These are phyloP conservation scores for Mesochorus sp. DNA, from an alignment of 2,888 invertebrate genomes.

Conservation along the genomic window DNA sequence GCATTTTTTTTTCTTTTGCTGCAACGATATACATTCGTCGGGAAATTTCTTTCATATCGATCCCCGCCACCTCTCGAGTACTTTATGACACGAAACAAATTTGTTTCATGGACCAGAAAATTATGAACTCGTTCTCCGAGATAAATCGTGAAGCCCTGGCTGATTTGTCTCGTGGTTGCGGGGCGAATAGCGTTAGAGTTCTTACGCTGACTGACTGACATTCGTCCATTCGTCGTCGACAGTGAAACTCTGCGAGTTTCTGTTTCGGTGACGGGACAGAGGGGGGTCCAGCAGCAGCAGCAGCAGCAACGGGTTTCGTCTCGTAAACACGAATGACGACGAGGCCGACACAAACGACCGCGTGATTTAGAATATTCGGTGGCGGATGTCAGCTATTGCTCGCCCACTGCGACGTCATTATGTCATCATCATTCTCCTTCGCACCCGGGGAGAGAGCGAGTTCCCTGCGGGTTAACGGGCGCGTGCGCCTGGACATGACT, in stretches of 20 bases:
- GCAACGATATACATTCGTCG: background rate
- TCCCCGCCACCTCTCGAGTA: background rate
- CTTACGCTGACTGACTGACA: constrained; percentile 18
- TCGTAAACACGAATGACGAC: constrained; percentile 73
- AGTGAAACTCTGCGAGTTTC: background rate
- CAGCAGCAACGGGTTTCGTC: constrained; percentile 41
- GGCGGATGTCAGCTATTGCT: constrained; percentile 82
- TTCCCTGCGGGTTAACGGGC: constrained; percentile 76
- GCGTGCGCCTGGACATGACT: constrained; percentile 78
- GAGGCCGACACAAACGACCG: constrained; percentile 66
- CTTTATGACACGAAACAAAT: background rate
- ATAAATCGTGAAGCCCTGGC: constrained; percentile 9
- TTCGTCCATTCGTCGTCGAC: constrained; percentile 25
- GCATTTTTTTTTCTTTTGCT: background rate
- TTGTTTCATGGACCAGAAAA: background rate
- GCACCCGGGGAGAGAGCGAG: constrained; percentile 67
- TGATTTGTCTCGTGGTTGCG: background rate
- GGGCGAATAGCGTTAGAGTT: background rate
- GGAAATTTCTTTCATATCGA: background rate
- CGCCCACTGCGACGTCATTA: constrained; percentile 82
- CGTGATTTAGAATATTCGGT: constrained; percentile 81
- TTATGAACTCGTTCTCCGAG: constrained; percentile 1
- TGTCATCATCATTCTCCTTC: constrained; percentile 82
- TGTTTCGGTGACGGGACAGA: constrained; percentile 13
- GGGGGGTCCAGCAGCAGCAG: background rate